Conservation (phyloP, 1,140 invertebrate genomes). For the Procambarus clarkii region DNA sequence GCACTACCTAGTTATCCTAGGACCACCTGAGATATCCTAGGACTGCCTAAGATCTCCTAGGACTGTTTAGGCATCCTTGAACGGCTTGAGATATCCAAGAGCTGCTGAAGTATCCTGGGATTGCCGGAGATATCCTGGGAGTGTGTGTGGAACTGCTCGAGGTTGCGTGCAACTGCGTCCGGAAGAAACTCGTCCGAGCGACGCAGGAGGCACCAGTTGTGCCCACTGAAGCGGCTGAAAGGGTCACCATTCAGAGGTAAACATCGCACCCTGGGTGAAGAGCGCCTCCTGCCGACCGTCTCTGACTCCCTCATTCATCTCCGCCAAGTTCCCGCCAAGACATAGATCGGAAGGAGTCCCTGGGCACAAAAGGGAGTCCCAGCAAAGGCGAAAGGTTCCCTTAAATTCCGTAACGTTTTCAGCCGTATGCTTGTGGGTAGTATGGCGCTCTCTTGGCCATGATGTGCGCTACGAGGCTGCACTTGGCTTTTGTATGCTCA, state of each 20-base stretch:
- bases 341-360: not conserved
- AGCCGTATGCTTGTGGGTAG: not conserved
- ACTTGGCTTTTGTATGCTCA: conserved; percentile 57
- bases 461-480: conserved; percentile 19
- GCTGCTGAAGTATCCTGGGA: too few relatives aligned
- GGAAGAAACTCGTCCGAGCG: conserved; percentile 1
- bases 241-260: conserved; percentile 48
- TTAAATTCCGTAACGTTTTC: not conserved
- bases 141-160: too few relatives aligned
- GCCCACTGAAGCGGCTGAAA: not conserved
- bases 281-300: conserved; percentile 11
- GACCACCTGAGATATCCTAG: too few relatives aligned
- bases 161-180: not conserved
- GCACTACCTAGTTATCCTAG: too few relatives aligned
- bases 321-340: conserved; percentile 27
- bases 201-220: conserved; percentile 36
- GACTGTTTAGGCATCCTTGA: too few relatives aligned
- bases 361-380: not conserved
- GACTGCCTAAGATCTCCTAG: too few relatives aligned
- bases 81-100: too few relatives aligned
- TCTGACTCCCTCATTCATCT: conserved; percentile 59
- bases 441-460: conserved; percentile 12
- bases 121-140: too few relatives aligned
- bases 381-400: not conserved
- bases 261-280: conserved; percentile 46